Evolutionary conservation across 2,888 invertebrate species (phyloP), one percentile per base, ranked within the genome.

Genomic region (Cosmorhoe ocellata): DNA sequence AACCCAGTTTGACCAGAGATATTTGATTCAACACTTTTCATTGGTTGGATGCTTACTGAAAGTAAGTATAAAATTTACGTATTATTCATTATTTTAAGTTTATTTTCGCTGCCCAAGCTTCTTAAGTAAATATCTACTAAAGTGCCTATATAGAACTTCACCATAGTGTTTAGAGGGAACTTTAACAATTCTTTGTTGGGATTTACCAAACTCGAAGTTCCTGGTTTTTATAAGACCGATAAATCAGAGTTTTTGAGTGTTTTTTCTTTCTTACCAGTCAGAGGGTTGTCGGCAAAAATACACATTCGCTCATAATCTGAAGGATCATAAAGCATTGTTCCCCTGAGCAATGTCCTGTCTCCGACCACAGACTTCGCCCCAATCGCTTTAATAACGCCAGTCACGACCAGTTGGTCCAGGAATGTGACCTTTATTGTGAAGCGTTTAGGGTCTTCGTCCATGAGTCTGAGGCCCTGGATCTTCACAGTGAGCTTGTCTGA

Each of bases 291-390:
- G 12, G 83, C 84, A 54, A 82, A 82, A 0, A 71, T 46, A 55
- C 79, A 75, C 84, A 89, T 86, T 69, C 78, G 84, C 44, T 81
- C 80, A 51, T 86, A 85, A 66, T 88, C 81, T 0, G 85, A 80
- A 0, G 89, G 87, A 56, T 87, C 84, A 46, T 79, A 89, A 11
- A 50, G 57, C 75, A 89, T 75, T 0, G 51, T 51, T 3, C 88
- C 89, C 9, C 31, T 48, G 1, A 72, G 73, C 13, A 77, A 37
- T 0, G 59, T 50, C 9, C 38, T 59, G 1, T 63, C 53, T n/a
- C 50, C 61, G 0, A 56, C 46, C 1, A 26, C 18, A 10, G 70
- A 67, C 37, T 64, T 78, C 1, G 63, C 50, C 12, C 65, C 64
- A 1, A 71, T 61, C 1, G 86, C 71, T 27, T 59, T 72, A 6